phyloP scores from a whole-genome alignment of 2,113 vertebrate genomes.

The Uropsilus gracilis region DNA sequence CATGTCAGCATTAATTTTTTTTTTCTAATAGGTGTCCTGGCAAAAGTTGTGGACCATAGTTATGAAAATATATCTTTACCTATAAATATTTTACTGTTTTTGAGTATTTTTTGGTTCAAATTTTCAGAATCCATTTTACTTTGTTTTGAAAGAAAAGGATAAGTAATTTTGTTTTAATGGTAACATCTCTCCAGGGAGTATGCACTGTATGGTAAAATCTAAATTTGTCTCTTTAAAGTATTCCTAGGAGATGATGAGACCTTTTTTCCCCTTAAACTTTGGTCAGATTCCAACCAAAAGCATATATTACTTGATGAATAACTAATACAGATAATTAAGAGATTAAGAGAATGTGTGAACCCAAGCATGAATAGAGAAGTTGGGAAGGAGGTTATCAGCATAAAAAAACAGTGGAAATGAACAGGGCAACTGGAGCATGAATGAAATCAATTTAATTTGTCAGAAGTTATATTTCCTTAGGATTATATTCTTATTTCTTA shows the following conservation, averaged over 20 bases:
- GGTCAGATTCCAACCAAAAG: slow-evolving; percentile 34
- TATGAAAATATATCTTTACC: slow-evolving; percentile 40
- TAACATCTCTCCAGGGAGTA: neutral
- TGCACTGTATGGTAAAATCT: neutral
- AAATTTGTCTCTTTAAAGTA: slow-evolving; percentile 13
- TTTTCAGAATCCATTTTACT: neutral
- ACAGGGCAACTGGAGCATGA: slow-evolving; percentile 42
- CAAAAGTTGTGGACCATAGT: neutral
- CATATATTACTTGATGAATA: slow-evolving; percentile 68
- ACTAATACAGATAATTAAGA: slow-evolving; percentile 73
- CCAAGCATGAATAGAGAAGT: slow-evolving; percentile 52
- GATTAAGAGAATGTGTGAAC: slow-evolving; percentile 62
- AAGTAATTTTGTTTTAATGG: slow-evolving; percentile 10
- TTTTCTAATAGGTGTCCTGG: neutral
- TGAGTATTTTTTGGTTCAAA: slow-evolving; percentile 27
- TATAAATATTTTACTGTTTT: neutral
- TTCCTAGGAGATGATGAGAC: slow-evolving; percentile 17
- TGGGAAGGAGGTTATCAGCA: slow-evolving; percentile 50
- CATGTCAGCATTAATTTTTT: neutral
- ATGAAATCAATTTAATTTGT: slow-evolving; percentile 55
- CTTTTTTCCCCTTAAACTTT: neutral
- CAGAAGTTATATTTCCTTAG: slow-evolving; percentile 16
- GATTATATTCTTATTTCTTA: slow-evolving; percentile 30
- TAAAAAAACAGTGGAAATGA: slow-evolving; percentile 26
- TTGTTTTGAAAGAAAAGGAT: slow-evolving; percentile 48